Percentiles rank a stretch among this genome's conserved stretches.
Evolutionary conservation across 2,797 vertebrate species (phyloP).

Genomic region (Pristis pectinata): DNA sequence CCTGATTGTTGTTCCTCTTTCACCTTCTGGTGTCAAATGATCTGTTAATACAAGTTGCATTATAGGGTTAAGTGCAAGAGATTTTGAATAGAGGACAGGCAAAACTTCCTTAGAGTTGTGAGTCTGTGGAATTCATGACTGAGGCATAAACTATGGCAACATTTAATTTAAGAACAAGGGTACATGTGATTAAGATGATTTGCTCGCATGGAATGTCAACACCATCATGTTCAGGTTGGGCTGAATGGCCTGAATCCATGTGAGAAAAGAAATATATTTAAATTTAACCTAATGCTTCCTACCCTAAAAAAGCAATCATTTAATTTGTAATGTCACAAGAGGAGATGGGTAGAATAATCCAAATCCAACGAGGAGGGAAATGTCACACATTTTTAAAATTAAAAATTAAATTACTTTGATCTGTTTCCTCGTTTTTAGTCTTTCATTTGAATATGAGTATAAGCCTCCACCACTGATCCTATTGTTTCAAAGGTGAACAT

Average conservation of each 20-base stretch:
- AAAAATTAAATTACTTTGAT: not conserved
- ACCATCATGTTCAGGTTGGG: too few species aligned
- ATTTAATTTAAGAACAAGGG: too few species aligned
- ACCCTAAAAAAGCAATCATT: not conserved
- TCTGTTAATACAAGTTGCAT: too few species aligned
- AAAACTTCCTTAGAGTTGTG: too few species aligned
- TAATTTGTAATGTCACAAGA: not conserved
- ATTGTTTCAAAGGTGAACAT: slow-evolving; percentile 19
- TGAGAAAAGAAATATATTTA: too few species aligned
- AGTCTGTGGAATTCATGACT: too few species aligned
- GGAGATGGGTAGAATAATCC: not conserved
- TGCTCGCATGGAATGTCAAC: too few species aligned
- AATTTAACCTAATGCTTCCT: not conserved
- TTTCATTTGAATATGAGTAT: not conserved
- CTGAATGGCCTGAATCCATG: too few species aligned
- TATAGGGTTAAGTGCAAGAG: too few species aligned
- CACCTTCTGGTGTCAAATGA: not conserved
- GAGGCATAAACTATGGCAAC: too few species aligned
- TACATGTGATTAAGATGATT: too few species aligned
- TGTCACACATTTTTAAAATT: not conserved
- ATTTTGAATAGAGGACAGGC: too few species aligned
- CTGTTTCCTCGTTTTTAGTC: not conserved
- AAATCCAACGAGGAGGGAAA: not conserved
- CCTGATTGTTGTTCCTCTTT: not conserved
- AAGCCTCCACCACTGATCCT: not conserved